These are phyloP conservation scores for Melanotaenia duboulayi DNA, from an alignment of 2,113 vertebrate species.

Conservation along the genomic window DNA sequence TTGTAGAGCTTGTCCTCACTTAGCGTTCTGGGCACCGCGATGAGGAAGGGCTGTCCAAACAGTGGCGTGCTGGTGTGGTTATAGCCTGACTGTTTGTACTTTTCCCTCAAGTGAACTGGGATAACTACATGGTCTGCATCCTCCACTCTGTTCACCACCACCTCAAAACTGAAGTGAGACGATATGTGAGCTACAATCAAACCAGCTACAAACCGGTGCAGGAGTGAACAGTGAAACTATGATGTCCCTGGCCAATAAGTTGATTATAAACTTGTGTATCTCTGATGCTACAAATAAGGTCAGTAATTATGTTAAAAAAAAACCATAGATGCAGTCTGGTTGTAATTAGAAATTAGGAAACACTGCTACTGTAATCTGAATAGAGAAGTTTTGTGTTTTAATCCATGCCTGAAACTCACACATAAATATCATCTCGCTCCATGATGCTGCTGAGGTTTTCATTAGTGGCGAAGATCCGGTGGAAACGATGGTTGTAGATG, in stretches of 20 bases:
- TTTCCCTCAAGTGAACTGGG: conserved; percentile 95
- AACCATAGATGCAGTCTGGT: no score
- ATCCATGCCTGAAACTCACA: conserved; percentile 86
- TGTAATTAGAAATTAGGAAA: no score
- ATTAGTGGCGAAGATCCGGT: conserved; percentile 96
- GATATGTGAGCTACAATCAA: neutral
- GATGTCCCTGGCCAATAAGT: no score
- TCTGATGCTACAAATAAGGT: no score
- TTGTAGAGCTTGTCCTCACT: conserved; percentile 98
- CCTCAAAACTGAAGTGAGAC: conserved; percentile 79
- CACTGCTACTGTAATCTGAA: no score
- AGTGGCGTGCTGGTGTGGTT: conserved; percentile 94
- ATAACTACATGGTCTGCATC: conserved; percentile 96
- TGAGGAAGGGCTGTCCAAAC: conserved; percentile 96
- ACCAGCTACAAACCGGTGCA: no score
- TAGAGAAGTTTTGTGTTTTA: no score
- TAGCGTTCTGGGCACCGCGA: conserved; percentile 93
- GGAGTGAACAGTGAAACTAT: no score
- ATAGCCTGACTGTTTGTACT: conserved; percentile 95
- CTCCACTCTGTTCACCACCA: conserved; percentile 91
- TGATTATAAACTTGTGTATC: no score
- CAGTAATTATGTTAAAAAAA: no score
- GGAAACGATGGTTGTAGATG: conserved; percentile 99
- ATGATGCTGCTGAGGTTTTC: conserved; percentile 99
- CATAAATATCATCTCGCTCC: conserved; percentile 97